Evolutionary conservation across 37 sponge, comb jelly and placozoan genomes (phyloP).

Genomic region (Lycopodina hypogea): DNA sequence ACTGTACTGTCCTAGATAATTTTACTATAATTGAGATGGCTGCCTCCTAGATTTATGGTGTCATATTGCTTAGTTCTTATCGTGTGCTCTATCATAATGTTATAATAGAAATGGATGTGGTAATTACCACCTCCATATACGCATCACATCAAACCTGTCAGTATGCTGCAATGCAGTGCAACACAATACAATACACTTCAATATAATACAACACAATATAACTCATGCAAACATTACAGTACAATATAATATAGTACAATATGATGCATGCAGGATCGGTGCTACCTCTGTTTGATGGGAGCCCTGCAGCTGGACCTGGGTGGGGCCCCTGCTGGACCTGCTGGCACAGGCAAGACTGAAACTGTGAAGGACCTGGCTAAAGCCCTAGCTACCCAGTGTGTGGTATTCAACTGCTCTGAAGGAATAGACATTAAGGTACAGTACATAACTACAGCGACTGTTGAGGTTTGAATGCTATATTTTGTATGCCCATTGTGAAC

Average conservation of each 20-base stretch:
- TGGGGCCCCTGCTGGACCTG: conserved; percentile 98
- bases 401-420: conserved; percentile 99
- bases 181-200: too few relatives aligned
- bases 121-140: too few relatives aligned
- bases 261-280: conserved; percentile 71
- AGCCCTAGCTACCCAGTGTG: conserved; percentile 97
- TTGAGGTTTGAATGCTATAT: too few relatives aligned
- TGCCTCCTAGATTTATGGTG: too few relatives aligned
- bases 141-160: too few relatives aligned
- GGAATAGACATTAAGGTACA: conserved; percentile 88
- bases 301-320: conserved; percentile 97
- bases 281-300: conserved; percentile 98
- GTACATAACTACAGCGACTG: neutral
- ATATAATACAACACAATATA: neutral
- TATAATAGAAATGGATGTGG: too few relatives aligned
- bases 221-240: neutral
- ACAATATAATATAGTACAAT: neutral
- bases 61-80: too few relatives aligned
- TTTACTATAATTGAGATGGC: too few relatives aligned
- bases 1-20: too few relatives aligned
- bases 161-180: too few relatives aligned
- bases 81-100: too few relatives aligned
- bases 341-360: conserved; percentile 99
- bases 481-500: neutral
- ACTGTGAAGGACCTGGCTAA: conserved; percentile 95